Conservation (phyloP, 2,113 vertebrate genomes). For the Caracal caracal region DNA sequence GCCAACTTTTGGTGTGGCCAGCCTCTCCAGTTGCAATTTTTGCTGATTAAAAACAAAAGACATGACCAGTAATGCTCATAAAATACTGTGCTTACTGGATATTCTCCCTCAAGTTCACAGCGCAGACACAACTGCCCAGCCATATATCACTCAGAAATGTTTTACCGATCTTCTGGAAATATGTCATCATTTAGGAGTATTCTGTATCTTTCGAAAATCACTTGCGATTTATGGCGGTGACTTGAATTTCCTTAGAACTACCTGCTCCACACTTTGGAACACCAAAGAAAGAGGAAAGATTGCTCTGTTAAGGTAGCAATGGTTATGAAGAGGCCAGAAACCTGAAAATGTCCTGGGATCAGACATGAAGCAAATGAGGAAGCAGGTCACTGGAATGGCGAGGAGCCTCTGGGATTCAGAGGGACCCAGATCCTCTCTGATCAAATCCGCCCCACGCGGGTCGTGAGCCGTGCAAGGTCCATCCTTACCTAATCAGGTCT, state of each 20-base stretch:
- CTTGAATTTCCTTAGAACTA: constrained; percentile 74
- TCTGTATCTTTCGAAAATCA: constrained; percentile 81
- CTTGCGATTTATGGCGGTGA: constrained; percentile 63
- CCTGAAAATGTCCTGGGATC: not conserved
- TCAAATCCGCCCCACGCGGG: accelerated
- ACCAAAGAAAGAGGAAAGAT: constrained; percentile 69
- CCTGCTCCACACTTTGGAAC: constrained; percentile 77
- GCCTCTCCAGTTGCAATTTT: constrained; percentile 70
- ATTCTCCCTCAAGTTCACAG: not conserved
- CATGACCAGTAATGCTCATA: constrained; percentile 59
- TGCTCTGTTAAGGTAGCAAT: constrained; percentile 77
- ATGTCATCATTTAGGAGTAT: constrained; percentile 74
- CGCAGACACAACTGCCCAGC: not conserved
- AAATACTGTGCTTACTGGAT: constrained; percentile 45
- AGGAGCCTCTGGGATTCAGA: accelerated
- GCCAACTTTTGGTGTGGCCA: constrained; percentile 75
- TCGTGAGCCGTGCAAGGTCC: not conserved
- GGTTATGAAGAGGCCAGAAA: constrained; percentile 43
- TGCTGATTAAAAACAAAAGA: constrained; percentile 74
- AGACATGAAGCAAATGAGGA: not conserved
- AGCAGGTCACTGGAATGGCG: accelerated
- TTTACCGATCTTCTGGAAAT: constrained; percentile 78
- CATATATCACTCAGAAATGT: constrained; percentile 64
- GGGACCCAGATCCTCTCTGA: not conserved
- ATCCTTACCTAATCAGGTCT: not conserved